Evolutionary conservation across 2,888 invertebrate genomes (phyloP).

Genomic region (Ametastegia equiseti): DNA sequence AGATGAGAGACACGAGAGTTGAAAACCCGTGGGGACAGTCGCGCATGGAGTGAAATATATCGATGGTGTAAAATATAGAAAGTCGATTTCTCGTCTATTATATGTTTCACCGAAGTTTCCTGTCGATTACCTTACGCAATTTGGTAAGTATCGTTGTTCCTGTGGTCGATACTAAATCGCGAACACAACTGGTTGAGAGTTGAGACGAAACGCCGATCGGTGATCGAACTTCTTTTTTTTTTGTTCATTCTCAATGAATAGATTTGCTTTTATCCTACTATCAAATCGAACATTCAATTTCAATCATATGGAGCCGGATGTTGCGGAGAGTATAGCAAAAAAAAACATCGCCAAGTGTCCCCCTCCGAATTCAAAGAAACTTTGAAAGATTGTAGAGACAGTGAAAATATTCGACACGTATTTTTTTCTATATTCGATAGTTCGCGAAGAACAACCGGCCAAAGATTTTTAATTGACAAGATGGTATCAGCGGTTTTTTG

Average conservation of each 20-base stretch:
- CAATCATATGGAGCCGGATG: too few species aligned
- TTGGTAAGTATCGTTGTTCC: not conserved
- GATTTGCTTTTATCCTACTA: not conserved
- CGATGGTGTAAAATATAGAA: conserved; percentile 25
- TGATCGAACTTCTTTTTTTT: not conserved
- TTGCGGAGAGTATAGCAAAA: too few species aligned
- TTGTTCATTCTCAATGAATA: not conserved
- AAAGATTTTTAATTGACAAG: too few species aligned
- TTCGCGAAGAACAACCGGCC: too few species aligned
- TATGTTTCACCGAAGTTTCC: conserved; percentile 29
- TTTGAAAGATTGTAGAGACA: too few species aligned
- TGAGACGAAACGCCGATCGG: not conserved
- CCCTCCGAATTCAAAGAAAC: too few species aligned
- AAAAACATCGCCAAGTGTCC: not conserved
- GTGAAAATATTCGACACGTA: too few species aligned
- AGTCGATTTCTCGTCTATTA: conserved; percentile 38
- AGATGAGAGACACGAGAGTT: not conserved
- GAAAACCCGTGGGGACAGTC: not conserved
- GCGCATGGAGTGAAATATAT: not conserved
- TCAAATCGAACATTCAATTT: not conserved
- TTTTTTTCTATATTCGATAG: too few species aligned
- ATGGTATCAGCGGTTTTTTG: too few species aligned
- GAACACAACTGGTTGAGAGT: not conserved
- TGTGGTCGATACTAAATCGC: not conserved
- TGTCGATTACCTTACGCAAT: conserved; percentile 5